These are phyloP conservation scores for Rhagophthalmus giganteus DNA, from an alignment of 2,888 invertebrate genomes.

Conservation along the genomic window DNA sequence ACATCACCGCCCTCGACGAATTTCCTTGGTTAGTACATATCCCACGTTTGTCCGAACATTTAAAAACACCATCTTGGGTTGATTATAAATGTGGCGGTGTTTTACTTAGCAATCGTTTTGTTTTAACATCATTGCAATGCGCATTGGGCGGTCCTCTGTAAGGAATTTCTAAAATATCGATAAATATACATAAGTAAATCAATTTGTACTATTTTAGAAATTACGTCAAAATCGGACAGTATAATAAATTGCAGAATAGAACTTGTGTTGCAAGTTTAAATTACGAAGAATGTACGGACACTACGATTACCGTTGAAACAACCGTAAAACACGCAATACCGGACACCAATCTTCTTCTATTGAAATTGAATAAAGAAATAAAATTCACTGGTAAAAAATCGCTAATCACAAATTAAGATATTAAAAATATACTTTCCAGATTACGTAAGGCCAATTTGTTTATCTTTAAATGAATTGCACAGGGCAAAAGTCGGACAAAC, in stretches of 20 bases:
- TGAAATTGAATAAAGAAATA: too few species aligned
- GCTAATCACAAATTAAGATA: neutral
- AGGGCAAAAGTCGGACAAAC: neutral
- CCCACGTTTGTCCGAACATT: neutral
- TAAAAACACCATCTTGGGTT: neutral
- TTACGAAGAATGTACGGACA: constrained; percentile 1
- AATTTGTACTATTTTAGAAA: neutral
- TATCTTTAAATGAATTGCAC: constrained; percentile 1
- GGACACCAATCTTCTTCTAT: neutral
- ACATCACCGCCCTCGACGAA: neutral
- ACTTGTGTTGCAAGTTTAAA: neutral
- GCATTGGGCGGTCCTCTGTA: neutral
- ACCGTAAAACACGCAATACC: neutral
- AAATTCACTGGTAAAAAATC: too few species aligned
- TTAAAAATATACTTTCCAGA: neutral
- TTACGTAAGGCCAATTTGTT: constrained; percentile 1
- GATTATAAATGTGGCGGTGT: constrained; percentile 4
- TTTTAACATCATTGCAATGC: neutral
- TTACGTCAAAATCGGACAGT: constrained; percentile 1
- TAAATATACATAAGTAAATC: neutral
- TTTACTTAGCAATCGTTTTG: neutral
- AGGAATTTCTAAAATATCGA: neutral
- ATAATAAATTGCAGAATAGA: neutral
- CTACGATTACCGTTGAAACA: neutral
- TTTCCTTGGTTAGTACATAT: constrained; percentile 8